phyloP scores from a whole-genome alignment of 1,140 invertebrate genomes.

The Trinorchestia longiramus region DNA sequence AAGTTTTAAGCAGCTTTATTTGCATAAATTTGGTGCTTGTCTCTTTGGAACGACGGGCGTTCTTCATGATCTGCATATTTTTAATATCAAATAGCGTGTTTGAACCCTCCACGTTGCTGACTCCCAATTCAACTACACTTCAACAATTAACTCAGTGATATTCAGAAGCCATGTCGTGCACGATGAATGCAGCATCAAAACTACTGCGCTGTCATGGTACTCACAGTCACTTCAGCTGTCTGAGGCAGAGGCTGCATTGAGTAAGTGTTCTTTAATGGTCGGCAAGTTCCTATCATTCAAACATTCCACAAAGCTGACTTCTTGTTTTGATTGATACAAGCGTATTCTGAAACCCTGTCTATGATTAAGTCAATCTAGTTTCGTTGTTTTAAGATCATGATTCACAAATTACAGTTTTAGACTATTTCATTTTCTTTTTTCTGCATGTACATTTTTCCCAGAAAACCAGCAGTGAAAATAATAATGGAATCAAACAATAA shows the following conservation, averaged over 20 bases:
- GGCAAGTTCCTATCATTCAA: background rate
- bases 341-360: background rate
- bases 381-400: background rate
- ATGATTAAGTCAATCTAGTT: background rate
- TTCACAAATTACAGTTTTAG: background rate
- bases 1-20: background rate
- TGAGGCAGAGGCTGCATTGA: background rate
- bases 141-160: background rate
- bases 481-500: background rate
- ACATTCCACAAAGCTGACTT: background rate
- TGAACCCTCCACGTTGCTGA: background rate
- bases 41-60: background rate
- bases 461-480: background rate
- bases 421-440: background rate
- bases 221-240: no score
- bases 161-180: background rate
- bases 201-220: background rate
- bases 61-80: background rate
- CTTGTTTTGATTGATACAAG: background rate
- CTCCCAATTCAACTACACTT: background rate
- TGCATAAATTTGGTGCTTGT: background rate
- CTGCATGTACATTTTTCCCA: background rate
- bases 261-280: background rate
- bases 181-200: background rate
- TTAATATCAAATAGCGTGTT: background rate